phyloP scores from a whole-genome alignment of 2,113 vertebrate species.

The Prinia subflava region DNA sequence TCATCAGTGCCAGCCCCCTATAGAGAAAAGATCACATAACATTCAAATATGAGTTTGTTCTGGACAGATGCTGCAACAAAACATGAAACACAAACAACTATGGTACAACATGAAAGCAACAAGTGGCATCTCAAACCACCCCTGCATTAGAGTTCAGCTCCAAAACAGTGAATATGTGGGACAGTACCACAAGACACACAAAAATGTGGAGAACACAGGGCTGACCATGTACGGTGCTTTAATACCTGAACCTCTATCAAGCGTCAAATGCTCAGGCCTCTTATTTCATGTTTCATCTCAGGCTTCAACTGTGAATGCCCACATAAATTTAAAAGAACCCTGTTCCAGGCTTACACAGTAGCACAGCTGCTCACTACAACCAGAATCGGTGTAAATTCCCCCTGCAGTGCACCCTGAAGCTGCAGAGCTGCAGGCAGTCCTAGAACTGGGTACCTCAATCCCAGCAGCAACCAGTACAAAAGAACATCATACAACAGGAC shows the following conservation, averaged over 20 bases:
- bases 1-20: slow-evolving; percentile 94
- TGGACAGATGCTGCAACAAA: neutral
- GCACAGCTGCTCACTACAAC: neutral
- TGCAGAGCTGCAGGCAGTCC: neutral
- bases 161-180: neutral
- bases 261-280: neutral
- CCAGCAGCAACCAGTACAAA: neutral
- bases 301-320: neutral
- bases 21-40: neutral
- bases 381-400: neutral
- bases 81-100: neutral
- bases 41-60: neutral
- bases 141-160: neutral
- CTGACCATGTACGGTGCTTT: neutral
- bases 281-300: neutral
- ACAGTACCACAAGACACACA: neutral
- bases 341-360: neutral
- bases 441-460: neutral
- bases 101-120: neutral
- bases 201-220: neutral
- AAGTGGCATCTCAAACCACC: neutral
- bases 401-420: neutral
- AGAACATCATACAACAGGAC: neutral
- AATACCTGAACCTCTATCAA: neutral
- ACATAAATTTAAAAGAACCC: neutral